phyloP scores from a whole-genome alignment of 2,888 invertebrate genomes.

The Actias luna region DNA sequence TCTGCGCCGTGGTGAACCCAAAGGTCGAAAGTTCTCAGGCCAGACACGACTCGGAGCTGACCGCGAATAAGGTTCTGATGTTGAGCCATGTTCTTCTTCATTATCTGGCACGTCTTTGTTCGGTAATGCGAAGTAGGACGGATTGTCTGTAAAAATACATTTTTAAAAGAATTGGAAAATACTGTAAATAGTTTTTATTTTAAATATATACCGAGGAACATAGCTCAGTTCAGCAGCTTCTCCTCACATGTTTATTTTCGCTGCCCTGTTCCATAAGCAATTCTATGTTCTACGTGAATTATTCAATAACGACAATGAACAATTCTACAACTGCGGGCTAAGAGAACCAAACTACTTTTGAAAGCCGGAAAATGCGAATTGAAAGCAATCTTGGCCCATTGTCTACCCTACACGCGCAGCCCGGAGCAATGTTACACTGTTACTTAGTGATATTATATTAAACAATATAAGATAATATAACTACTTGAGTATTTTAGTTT shows the following conservation, averaged over 20 bases:
- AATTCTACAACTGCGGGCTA: constrained; percentile 69
- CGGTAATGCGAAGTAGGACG: constrained; percentile 88
- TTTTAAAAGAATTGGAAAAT: constrained; percentile 12
- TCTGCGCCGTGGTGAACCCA: constrained; percentile 62
- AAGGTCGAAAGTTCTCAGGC: constrained; percentile 60
- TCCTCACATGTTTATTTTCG: constrained; percentile 20
- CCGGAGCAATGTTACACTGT: constrained; percentile 31
- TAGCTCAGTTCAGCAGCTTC: constrained; percentile 19
- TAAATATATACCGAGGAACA: constrained; percentile 8
- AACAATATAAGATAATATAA: constrained; percentile 11
- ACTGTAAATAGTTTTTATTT: background rate
- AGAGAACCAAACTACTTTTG: constrained; percentile 73
- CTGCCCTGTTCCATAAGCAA: constrained; percentile 20
- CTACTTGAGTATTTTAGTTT: background rate
- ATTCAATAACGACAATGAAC: constrained; percentile 79
- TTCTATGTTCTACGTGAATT: constrained; percentile 69
- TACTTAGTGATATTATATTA: constrained; percentile 10
- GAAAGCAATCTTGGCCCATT: constrained; percentile 73
- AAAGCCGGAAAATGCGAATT: constrained; percentile 80
- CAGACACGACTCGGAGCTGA: constrained; percentile 86
- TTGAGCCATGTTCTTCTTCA: constrained; percentile 46
- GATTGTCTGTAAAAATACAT: constrained; percentile 84
- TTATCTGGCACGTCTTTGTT: constrained; percentile 72
- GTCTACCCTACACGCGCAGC: constrained; percentile 51
- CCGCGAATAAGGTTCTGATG: constrained; percentile 82